phyloP scores from a whole-genome alignment of 1,140 invertebrate species.

The Vanessa atalanta region DNA sequence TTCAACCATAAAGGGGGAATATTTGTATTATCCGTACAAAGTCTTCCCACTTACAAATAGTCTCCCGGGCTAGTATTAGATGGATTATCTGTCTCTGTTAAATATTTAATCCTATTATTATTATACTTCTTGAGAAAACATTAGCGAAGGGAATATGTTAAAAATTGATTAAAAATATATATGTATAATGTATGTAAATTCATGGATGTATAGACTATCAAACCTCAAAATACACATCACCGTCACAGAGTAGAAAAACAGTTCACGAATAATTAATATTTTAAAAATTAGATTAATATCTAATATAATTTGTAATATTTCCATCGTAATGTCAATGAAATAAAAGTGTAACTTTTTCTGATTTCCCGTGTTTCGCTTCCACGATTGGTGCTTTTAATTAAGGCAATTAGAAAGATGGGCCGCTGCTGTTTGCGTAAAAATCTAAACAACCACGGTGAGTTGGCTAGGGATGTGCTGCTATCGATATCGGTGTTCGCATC shows the following conservation, averaged over 20 bases:
- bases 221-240: too few relatives aligned
- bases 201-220: too few relatives aligned
- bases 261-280: not conserved
- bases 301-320: conserved; percentile 1
- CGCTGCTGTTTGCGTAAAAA: conserved; percentile 72
- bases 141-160: too few relatives aligned
- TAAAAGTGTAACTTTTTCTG: conserved; percentile 22
- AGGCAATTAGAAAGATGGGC: conserved; percentile 75
- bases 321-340: conserved; percentile 14
- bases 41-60: too few relatives aligned
- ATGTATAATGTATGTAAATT: too few relatives aligned
- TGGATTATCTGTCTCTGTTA: too few relatives aligned
- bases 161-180: too few relatives aligned
- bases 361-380: conserved; percentile 33
- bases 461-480: conserved; percentile 36
- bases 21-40: too few relatives aligned
- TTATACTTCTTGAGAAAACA: too few relatives aligned
- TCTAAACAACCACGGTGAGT: conserved; percentile 66
- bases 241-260: not conserved
- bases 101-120: too few relatives aligned
- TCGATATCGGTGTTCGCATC: conserved; percentile 14
- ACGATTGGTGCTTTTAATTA: conserved; percentile 70
- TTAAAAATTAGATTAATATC: not conserved
- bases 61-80: too few relatives aligned
- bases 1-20: too few relatives aligned